Evolutionary conservation across 2,888 invertebrate species (phyloP).

Genomic region (Plagodis dolabraria): DNA sequence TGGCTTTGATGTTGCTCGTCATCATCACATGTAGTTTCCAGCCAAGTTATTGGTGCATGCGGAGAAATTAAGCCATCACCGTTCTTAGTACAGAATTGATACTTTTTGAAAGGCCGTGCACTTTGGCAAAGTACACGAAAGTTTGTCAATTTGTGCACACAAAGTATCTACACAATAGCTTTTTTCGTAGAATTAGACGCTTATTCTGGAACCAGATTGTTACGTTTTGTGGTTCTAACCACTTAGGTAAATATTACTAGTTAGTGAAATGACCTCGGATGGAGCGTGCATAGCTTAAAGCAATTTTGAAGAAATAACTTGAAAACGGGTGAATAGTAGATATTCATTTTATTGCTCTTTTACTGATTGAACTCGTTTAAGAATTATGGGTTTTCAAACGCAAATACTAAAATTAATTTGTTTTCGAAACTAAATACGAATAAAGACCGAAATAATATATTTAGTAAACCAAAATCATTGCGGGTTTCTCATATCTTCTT

Average conservation of each 20-base stretch:
- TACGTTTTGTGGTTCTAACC: constrained; percentile 11
- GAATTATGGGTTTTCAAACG: no score
- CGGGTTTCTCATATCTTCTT: no score
- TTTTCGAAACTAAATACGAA: no score
- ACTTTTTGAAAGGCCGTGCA: constrained; percentile 4
- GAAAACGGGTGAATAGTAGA: no score
- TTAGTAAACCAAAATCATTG: no score
- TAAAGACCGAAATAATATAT: no score
- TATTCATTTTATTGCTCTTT: no score
- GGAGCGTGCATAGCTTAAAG: no score
- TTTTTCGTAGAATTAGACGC: constrained; percentile 16
- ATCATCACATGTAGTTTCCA: constrained; percentile 15
- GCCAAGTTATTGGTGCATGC: constrained; percentile 2
- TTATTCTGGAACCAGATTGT: constrained; percentile 11
- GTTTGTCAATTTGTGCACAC: constrained; percentile 11
- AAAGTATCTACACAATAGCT: neutral
- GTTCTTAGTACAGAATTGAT: constrained; percentile 1
- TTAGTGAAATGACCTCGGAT: neutral
- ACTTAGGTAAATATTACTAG: constrained; percentile 4
- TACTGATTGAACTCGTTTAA: no score
- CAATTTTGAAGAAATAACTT: no score
- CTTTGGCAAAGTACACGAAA: neutral
- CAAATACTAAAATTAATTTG: no score
- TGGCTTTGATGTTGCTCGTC: constrained; percentile 12
- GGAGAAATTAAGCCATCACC: constrained; percentile 6